Evolutionary conservation across 2,113 vertebrate genomes (phyloP).

Genomic region (Cyphomyrus plagiostoma): DNA sequence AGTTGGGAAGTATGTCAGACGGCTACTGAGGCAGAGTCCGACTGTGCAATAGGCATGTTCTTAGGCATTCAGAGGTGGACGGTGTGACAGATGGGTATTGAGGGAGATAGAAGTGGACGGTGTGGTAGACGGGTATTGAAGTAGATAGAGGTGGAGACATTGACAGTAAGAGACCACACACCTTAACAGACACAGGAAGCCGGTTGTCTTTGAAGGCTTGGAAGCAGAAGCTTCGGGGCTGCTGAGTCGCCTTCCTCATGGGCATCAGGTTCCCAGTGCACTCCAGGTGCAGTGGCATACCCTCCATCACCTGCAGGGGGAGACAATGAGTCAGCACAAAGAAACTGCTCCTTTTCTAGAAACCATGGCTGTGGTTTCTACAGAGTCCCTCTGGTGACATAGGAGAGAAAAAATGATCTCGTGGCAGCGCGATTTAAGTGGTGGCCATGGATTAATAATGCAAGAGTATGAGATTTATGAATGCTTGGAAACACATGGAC

Average conservation of each 20-base stretch:
- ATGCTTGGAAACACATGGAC: no score
- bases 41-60: background rate
- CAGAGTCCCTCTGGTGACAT: no score
- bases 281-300: slow-evolving; percentile 85
- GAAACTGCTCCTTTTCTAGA: background rate
- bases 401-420: no score
- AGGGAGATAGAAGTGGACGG: slow-evolving; percentile 14
- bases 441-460: no score
- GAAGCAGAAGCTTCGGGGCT: slow-evolving; percentile 87
- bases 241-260: slow-evolving; percentile 83
- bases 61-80: background rate
- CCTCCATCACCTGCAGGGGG: slow-evolving; percentile 79
- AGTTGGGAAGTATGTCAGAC: slow-evolving; percentile 9
- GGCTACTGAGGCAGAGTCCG: background rate
- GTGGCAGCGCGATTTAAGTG: no score
- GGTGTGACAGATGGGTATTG: slow-evolving; percentile 19
- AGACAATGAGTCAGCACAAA: background rate
- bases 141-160: slow-evolving; percentile 12
- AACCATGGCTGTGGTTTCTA: background rate
- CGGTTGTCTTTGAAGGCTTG: slow-evolving; percentile 92
- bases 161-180: slow-evolving; percentile 41
- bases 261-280: slow-evolving; percentile 92
- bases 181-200: slow-evolving; percentile 89
- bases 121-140: background rate
- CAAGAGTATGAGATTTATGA: no score